These are phyloP conservation scores for Ptychobarbus kaznakovi DNA, from an alignment of 2,797 vertebrate species.

Conservation along the genomic window DNA sequence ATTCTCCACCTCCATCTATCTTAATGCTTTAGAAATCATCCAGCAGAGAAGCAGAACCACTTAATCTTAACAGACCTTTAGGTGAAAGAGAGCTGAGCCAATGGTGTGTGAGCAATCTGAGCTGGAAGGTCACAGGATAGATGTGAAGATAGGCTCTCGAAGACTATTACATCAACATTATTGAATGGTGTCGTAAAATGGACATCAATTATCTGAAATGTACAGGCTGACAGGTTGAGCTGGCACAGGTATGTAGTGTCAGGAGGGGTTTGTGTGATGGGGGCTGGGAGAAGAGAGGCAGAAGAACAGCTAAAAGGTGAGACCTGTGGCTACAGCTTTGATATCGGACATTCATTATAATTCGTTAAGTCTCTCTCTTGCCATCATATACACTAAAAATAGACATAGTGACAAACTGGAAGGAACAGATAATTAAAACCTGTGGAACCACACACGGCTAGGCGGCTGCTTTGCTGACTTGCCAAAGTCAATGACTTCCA, in stretches of 20 bases:
- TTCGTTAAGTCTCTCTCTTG: constrained; percentile 13
- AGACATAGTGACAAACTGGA: constrained; percentile 10
- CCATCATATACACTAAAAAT: constrained; percentile 25
- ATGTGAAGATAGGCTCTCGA: not conserved
- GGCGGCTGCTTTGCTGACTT: not conserved
- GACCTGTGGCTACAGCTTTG: constrained; percentile 54
- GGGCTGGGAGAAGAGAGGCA: constrained; percentile 20
- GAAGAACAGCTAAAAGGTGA: constrained; percentile 33
- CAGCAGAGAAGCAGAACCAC: constrained; percentile 27
- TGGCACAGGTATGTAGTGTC: constrained; percentile 29
- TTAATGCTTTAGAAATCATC: constrained; percentile 50
- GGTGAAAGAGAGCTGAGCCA: constrained; percentile 21
- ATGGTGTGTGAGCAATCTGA: constrained; percentile 29
- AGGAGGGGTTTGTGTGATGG: constrained; percentile 16
- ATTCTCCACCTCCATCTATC: constrained; percentile 39
- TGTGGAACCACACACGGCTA: not conserved
- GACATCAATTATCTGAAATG: constrained; percentile 18
- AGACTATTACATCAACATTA: constrained; percentile 35
- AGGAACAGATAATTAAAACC: constrained; percentile 12
- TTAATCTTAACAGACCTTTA: constrained; percentile 39
- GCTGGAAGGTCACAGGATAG: constrained; percentile 17
- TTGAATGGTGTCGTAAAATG: constrained; percentile 27
- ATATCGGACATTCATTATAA: no score
- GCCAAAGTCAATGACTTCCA: not conserved
- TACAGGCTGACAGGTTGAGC: not conserved